Conservation (phyloP, 2,888 invertebrate genomes). For the Halocaridina rubra region DNA sequence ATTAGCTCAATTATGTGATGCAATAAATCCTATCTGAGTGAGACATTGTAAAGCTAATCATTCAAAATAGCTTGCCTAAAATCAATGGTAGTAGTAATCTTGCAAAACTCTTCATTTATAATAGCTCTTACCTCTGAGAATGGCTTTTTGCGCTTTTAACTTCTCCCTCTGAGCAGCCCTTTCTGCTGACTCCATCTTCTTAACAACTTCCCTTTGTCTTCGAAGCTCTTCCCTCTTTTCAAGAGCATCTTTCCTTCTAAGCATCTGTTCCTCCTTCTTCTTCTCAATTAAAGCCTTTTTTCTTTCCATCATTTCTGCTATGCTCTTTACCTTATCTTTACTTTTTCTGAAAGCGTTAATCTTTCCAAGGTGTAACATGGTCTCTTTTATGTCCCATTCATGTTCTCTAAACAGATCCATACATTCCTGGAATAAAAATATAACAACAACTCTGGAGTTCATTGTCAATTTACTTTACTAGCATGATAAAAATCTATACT, state of each 20-base stretch:
- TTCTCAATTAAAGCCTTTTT: not conserved
- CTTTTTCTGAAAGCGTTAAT: not conserved
- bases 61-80: too few species aligned
- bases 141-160: conserved; percentile 25
- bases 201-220: conserved; percentile 17
- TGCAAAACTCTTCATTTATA: not conserved
- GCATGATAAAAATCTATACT: not conserved
- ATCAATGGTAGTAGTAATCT: too few species aligned
- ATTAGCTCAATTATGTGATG: too few species aligned
- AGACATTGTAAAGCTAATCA: too few species aligned
- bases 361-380: conserved; percentile 18
- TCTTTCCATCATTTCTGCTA: not conserved
- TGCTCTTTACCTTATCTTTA: not conserved
- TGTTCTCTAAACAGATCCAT: conserved; percentile 24
- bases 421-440: conserved; percentile 17
- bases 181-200: conserved; percentile 4
- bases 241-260: not conserved
- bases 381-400: conserved; percentile 32
- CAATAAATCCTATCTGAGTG: too few species aligned
- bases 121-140: conserved; percentile 26
- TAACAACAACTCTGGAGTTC: not conserved
- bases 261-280: conserved; percentile 9
- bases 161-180: conserved; percentile 24
- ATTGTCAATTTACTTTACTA: too few species aligned
- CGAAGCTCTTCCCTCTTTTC: conserved; percentile 12